Conservation (phyloP, 2,888 invertebrate species). For the Monopis laevigella region DNA sequence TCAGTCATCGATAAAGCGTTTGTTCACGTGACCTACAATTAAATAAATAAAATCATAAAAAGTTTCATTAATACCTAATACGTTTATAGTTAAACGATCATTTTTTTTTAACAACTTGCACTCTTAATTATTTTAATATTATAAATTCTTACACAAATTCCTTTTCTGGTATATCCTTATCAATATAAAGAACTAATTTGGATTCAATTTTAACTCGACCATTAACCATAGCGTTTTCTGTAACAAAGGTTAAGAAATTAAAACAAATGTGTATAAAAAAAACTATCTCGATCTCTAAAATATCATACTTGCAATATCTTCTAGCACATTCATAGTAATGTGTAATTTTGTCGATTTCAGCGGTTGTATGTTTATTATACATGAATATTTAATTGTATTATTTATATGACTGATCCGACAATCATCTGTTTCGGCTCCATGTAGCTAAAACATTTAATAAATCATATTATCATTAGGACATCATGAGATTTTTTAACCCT, state of each 20-base stretch:
- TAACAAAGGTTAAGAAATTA: conserved; percentile 18
- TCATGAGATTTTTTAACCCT: too few species aligned
- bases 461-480: too few species aligned
- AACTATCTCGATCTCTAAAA: background rate
- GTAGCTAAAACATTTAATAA: conserved; percentile 1
- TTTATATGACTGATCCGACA: background rate
- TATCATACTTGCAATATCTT: conserved; percentile 7
- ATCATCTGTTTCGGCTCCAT: background rate
- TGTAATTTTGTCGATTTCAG: background rate
- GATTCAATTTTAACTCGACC: conserved; percentile 23
- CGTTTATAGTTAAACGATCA: too few species aligned
- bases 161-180: conserved; percentile 18
- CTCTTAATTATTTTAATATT: too few species aligned
- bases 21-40: too few species aligned
- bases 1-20: too few species aligned
- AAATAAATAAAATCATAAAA: too few species aligned
- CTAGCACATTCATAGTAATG: background rate
- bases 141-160: conserved; percentile 21
- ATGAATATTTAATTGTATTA: background rate
- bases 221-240: conserved; percentile 20
- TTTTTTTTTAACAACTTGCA: too few species aligned
- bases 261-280: background rate
- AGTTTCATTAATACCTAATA: too few species aligned
- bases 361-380: conserved; percentile 1
- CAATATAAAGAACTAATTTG: conserved; percentile 26